Evolutionary conservation across 2,888 invertebrate species (phyloP).

Genomic region (Amaurobius ferox): DNA sequence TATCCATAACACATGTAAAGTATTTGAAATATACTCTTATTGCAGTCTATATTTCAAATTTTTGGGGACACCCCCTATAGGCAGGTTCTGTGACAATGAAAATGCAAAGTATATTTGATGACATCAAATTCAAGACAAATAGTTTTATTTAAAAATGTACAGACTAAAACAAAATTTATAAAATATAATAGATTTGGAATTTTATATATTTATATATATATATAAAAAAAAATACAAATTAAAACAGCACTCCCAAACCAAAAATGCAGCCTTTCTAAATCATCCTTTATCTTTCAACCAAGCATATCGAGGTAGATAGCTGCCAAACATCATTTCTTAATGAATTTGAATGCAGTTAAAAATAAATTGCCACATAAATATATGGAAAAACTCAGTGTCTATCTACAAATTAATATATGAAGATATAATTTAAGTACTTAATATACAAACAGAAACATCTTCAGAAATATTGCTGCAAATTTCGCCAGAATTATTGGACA

Average conservation of each 20-base stretch:
- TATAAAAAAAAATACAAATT: slow-evolving; percentile 44
- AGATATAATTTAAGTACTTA: slow-evolving; percentile 59
- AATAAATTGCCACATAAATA: neutral
- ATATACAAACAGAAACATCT: slow-evolving; percentile 30
- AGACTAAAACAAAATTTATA: slow-evolving; percentile 42
- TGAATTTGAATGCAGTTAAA: slow-evolving; percentile 21
- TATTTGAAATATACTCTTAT: too few species aligned
- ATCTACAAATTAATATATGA: slow-evolving; percentile 55
- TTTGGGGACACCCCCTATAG: too few species aligned
- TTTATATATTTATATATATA: slow-evolving; percentile 33
- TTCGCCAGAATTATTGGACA: neutral
- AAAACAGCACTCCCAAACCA: slow-evolving; percentile 54
- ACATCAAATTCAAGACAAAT: slow-evolving; percentile 50
- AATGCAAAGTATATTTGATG: too few species aligned
- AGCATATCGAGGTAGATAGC: slow-evolving; percentile 65
- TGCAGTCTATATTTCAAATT: too few species aligned
- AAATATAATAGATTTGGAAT: slow-evolving; percentile 37
- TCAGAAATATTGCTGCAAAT: slow-evolving; percentile 1
- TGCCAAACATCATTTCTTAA: slow-evolving; percentile 48
- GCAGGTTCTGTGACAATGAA: too few species aligned
- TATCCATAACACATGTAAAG: too few species aligned
- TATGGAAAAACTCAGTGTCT: neutral
- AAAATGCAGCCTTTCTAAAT: slow-evolving; percentile 16
- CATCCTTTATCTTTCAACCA: slow-evolving; percentile 23
- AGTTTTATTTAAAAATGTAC: slow-evolving; percentile 54